Base-by-base conservation (phyloP, 2,797 vertebrate genomes). In the Sparidentex hasta region DNA sequence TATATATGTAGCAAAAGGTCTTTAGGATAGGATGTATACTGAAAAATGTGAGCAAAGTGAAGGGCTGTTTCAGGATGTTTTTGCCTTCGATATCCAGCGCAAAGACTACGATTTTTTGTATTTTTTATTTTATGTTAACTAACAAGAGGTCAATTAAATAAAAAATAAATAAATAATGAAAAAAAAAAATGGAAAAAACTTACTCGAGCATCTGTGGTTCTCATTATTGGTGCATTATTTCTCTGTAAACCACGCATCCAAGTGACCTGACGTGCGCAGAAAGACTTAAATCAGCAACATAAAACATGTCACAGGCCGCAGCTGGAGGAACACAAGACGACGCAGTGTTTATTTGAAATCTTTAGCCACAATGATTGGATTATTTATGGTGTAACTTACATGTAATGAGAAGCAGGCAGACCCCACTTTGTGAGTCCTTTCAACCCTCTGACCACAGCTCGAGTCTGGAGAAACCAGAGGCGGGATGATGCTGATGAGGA, bases 311-410 rank as follows among this genome's bases (percentile, higher is more conserved):
- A 50, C 7, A 51, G 25, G 2, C 46, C 54, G 63, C 74, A 56
- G 74, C 78, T 76, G 68, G 55, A 73, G 29, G 25, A 63, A 54
- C 43, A 65, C 59, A 54, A 74, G 63, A 73, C 61, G 48, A 71
- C 43, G 14, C 16, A 46, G 20, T 78, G 77, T 83, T 92, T 83
- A 80, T 82, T 76, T 83, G 33, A 11, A 67, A 74, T 57, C 23
- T 78, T 58, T 41, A 70, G 29, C 80, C 71, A 59, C 76, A 70
- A 54, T 84, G 84, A 85, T 77, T 87, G 64, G 77, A 85, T 87
- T 82, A 87, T 87, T 89, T 87, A 83, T 82, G 76, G 70, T 82
- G 52, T 75, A 81, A 83, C 55, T 82, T 85, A 72, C 67, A 72
- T 74, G 43, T 83, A 78, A 90, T 74, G 71, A 83, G 63, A 81